phyloP scores from a whole-genome alignment of 2,888 invertebrate species.

The Leptopilina myrica region DNA sequence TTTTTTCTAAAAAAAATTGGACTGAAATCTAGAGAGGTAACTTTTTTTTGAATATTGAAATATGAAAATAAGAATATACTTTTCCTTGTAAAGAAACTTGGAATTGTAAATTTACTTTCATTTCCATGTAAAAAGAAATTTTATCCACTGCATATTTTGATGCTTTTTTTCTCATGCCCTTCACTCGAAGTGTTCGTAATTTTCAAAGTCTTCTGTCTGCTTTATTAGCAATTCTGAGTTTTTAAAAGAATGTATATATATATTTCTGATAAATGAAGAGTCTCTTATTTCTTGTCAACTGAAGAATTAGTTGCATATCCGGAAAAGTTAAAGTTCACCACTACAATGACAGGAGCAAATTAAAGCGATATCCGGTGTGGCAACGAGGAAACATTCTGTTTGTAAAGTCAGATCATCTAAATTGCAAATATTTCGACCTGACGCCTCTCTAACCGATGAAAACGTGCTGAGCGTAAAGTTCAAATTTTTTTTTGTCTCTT shows the following conservation, averaged over 20 bases:
- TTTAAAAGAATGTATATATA: not conserved
- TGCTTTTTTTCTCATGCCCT: conserved; percentile 1
- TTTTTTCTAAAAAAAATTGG: no score
- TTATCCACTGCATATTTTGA: not conserved
- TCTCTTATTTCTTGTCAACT: conserved; percentile 7
- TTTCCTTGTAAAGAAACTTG: conserved; percentile 1
- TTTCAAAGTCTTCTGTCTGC: not conserved
- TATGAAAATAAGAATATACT: conserved; percentile 5
- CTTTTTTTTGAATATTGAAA: not conserved
- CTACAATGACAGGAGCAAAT: conserved; percentile 24
- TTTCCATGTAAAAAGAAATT: conserved; percentile 25
- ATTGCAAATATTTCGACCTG: conserved; percentile 38
- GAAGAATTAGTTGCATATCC: conserved; percentile 28
- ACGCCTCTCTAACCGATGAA: conserved; percentile 36
- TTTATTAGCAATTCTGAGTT: not conserved
- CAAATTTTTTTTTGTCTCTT: conserved; percentile 18
- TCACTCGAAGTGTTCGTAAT: not conserved
- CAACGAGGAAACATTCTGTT: conserved; percentile 34
- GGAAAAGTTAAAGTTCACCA: conserved; percentile 29
- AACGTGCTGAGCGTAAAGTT: conserved; percentile 28
- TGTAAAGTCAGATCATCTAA: conserved; percentile 38
- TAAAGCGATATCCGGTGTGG: conserved; percentile 27
- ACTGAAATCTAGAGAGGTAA: no score
- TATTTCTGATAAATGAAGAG: not conserved
- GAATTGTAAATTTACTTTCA: conserved; percentile 34